Conservation (phyloP, 2,888 invertebrate species). For the Agrochola macilenta region DNA sequence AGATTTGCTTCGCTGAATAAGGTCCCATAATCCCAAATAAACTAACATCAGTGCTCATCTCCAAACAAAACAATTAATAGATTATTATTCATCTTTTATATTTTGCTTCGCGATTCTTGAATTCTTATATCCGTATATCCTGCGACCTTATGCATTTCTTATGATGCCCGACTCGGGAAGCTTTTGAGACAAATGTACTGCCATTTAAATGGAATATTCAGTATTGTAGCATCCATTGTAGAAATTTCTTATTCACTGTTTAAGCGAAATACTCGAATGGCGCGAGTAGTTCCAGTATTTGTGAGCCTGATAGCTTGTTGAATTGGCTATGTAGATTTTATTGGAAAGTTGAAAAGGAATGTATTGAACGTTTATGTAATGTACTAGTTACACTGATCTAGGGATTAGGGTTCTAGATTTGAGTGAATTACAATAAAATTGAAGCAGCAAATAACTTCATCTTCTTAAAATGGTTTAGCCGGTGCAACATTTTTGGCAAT, state of each 20-base stretch:
- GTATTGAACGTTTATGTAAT: not conserved
- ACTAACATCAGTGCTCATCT: not conserved
- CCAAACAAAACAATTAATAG: constrained; percentile 40
- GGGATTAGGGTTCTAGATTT: not conserved
- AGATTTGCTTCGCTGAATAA: not conserved
- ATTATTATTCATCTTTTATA: constrained; percentile 40
- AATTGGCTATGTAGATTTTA: constrained; percentile 20
- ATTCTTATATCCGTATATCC: constrained; percentile 74
- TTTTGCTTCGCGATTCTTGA: constrained; percentile 66
- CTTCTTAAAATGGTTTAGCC: not conserved
- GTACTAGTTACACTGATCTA: not conserved
- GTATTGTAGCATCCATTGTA: constrained; percentile 84
- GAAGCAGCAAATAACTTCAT: not conserved
- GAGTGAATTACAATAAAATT: not conserved
- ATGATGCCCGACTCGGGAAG: constrained; percentile 80
- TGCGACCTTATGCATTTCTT: constrained; percentile 85
- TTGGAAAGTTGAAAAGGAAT: constrained; percentile 16
- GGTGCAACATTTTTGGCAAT: not conserved
- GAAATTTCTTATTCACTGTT: constrained; percentile 85
- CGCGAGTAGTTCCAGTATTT: constrained; percentile 68
- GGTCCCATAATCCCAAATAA: not conserved
- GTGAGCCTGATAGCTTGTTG: constrained; percentile 48
- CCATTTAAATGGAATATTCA: constrained; percentile 87
- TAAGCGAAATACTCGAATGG: constrained; percentile 80
- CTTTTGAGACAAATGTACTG: constrained; percentile 87